Evolutionary conservation across 2,113 vertebrate species (phyloP).

Genomic region (Caretta caretta): DNA sequence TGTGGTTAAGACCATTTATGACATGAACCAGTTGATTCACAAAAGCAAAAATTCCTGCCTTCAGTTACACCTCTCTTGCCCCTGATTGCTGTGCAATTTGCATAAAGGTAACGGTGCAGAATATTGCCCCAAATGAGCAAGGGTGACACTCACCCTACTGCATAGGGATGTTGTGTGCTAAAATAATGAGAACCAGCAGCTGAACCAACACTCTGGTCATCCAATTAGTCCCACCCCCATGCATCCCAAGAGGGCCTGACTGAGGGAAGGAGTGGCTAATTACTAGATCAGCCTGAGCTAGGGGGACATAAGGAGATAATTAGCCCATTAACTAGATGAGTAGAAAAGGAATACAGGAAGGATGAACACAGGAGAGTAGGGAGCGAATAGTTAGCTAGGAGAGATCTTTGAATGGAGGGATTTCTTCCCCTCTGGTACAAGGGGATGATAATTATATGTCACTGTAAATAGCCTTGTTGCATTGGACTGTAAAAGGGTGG

Average conservation of each 20-base stretch:
- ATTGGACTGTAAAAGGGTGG: background rate
- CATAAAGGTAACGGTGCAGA: background rate
- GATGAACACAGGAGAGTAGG: background rate
- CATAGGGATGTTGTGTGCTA: background rate
- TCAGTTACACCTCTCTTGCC: background rate
- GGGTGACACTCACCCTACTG: background rate
- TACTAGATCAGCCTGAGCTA: background rate
- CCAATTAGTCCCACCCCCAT: background rate
- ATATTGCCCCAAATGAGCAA: background rate
- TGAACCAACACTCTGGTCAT: background rate
- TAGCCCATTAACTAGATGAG: background rate
- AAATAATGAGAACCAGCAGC: background rate
- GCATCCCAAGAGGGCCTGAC: background rate
- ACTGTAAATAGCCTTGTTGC: background rate
- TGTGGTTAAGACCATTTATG: background rate
- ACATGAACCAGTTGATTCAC: background rate
- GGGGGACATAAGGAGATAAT: background rate
- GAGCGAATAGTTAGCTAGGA: background rate
- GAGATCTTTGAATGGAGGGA: background rate
- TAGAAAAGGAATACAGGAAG: background rate
- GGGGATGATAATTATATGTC: background rate
- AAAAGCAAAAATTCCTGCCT: background rate
- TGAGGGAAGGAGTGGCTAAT: background rate
- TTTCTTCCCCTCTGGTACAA: background rate
- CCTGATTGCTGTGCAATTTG: background rate